Conservation (phyloP, 1,140 invertebrate genomes). For the Leptopilina clavipes region DNA sequence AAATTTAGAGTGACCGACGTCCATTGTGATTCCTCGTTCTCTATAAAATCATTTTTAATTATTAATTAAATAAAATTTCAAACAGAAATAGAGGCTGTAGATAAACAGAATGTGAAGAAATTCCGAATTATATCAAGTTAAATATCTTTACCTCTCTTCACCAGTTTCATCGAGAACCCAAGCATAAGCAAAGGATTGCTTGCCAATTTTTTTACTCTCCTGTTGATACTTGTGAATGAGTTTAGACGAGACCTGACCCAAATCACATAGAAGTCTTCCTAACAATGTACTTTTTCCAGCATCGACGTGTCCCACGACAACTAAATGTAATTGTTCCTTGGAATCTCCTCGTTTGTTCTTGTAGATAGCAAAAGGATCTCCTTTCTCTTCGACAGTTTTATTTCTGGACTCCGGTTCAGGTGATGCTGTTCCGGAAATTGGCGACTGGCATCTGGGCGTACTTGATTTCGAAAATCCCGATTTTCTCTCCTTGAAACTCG, state of each 20-base stretch:
- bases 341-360: slow-evolving; percentile 82
- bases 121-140: no score
- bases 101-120: no score
- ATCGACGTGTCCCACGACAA: slow-evolving; percentile 99
- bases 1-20: slow-evolving; percentile 95
- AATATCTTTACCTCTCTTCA: slow-evolving; percentile 89
- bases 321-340: slow-evolving; percentile 93
- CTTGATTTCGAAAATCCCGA: slow-evolving; percentile 56
- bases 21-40: slow-evolving; percentile 95
- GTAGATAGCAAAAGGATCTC: slow-evolving; percentile 79
- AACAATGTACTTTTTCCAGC: slow-evolving; percentile 99
- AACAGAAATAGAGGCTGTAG: no score
- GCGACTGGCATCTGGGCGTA: slow-evolving; percentile 78
- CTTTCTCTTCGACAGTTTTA: slow-evolving; percentile 74
- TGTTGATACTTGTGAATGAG: slow-evolving; percentile 98
- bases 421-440: slow-evolving; percentile 71
- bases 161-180: slow-evolving; percentile 99
- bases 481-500: slow-evolving; percentile 56
- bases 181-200: slow-evolving; percentile 98
- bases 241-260: slow-evolving; percentile 93
- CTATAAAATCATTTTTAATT: slow-evolving; percentile 65
- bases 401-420: slow-evolving; percentile 16
- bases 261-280: slow-evolving; percentile 92
- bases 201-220: slow-evolving; percentile 97
- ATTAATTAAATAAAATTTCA: slow-evolving; percentile 36